phyloP scores from a whole-genome alignment of 2,797 vertebrate species.

The Microcaecilia unicolor region DNA sequence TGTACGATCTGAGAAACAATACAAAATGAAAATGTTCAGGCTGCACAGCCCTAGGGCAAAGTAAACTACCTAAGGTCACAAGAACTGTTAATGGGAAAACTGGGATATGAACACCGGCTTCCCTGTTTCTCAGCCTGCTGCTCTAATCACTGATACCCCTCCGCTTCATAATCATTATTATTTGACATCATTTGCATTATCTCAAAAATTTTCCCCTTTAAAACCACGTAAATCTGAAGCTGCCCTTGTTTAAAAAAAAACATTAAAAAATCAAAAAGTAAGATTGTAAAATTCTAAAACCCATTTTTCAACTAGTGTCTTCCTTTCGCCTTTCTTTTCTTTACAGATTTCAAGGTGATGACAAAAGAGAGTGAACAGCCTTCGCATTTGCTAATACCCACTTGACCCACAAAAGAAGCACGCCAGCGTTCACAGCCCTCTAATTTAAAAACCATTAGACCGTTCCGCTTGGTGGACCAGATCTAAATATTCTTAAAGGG shows the following conservation, averaged over 20 bases:
- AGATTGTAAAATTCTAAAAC: slow-evolving; percentile 15
- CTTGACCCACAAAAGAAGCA: slow-evolving; percentile 66
- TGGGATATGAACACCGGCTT: too few relatives aligned
- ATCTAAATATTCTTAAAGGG: slow-evolving; percentile 95
- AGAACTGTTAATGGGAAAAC: too few relatives aligned
- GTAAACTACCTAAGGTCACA: too few relatives aligned
- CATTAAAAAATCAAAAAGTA: not conserved
- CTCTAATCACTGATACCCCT: too few relatives aligned
- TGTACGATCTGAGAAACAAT: too few relatives aligned
- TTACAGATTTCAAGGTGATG: slow-evolving; percentile 64
- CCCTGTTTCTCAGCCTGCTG: too few relatives aligned
- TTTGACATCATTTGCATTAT: slow-evolving; percentile 5
- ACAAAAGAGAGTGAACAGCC: slow-evolving; percentile 55
- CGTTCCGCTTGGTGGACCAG: slow-evolving; percentile 84
- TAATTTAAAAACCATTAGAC: slow-evolving; percentile 90
- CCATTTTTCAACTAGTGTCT: slow-evolving; percentile 17
- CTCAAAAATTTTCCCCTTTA: slow-evolving; percentile 9
- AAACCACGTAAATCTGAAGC: slow-evolving; percentile 21
- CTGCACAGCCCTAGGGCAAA: too few relatives aligned
- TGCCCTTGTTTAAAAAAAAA: slow-evolving; percentile 12
- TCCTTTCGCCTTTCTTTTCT: slow-evolving; percentile 38
- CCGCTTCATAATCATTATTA: too few relatives aligned
- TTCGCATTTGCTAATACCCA: slow-evolving; percentile 66
- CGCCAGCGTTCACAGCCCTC: slow-evolving; percentile 55
- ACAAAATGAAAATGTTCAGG: too few relatives aligned